Evolutionary conservation across 2,113 vertebrate species (phyloP), one percentile per base, ranked within the genome.

Genomic region (Cariama cristata): DNA sequence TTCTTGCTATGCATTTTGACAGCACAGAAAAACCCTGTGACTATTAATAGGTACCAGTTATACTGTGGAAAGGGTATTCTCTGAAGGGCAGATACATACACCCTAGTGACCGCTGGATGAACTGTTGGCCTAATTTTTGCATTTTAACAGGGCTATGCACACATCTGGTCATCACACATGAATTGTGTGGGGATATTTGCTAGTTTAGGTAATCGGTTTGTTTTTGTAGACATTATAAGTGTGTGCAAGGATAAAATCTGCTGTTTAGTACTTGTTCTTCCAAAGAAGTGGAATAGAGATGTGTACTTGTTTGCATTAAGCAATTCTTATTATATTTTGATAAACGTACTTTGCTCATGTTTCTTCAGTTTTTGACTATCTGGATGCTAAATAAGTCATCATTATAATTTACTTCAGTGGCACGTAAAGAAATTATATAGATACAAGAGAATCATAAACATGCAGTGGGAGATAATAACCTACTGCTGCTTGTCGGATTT

Each of bases 381-480:
- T 85, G 71, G 74, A 67, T 91, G 58, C 47, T 84, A 89, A 94
- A 79, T 74, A 87, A 62, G 52, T 59, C 35, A 42, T 71, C 44
- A 45, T 9, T 84, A n/a, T 77, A 84, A 85, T 85, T 97, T 94
- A 87, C 75, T 94, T 94, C 62, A 64, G 56, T 52, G 52, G 9
- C 35, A 62, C 38, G 64, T 73, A 67, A 86, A 90, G 79, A 80
- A 93, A 77, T 91, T 91, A 47, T 68, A 68, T 59, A 79, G 73
- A 44, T 63, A 73, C 18, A 63, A 67, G 40, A 84, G 56, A 93
- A 73, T 38, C 45, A 38, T 86, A 91, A 89, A 63, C 22, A 60
- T 63, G 68, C 35, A 49, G 40, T 71, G 52, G 35, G n/a, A 91
- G 75, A 81, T 69, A 75, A 96, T 76, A 95, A 80, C 11, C 33